Conservation (phyloP, 2,797 vertebrate species). For the Thripadectes ignobilis region DNA sequence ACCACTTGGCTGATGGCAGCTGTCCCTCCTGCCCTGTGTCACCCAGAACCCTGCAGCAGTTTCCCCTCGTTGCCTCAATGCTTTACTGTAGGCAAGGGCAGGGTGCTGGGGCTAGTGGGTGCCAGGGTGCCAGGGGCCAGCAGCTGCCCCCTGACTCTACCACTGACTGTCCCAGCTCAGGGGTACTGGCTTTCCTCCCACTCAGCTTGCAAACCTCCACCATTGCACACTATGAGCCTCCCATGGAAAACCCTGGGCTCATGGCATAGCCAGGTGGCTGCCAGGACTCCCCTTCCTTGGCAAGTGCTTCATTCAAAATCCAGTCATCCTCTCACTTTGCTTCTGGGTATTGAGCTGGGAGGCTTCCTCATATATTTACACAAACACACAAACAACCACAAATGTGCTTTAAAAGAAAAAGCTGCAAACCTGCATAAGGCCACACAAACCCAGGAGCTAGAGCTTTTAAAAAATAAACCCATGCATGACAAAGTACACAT, state of each 20-base stretch:
- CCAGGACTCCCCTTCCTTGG: background rate
- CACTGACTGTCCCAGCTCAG: background rate
- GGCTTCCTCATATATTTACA: background rate
- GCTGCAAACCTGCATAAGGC: background rate
- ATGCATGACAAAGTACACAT: background rate
- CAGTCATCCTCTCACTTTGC: background rate
- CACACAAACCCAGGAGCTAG: background rate
- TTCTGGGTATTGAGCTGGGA: background rate
- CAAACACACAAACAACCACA: background rate
- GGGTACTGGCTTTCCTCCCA: background rate
- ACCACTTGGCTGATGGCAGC: background rate
- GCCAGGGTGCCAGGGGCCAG: background rate
- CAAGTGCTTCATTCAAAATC: background rate
- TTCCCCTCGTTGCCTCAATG: fast-evolving
- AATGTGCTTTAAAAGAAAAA: background rate
- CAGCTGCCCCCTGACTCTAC: background rate
- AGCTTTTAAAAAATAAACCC: background rate
- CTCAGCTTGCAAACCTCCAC: background rate
- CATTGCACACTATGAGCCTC: background rate
- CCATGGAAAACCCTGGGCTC: fast-evolving
- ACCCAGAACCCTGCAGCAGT: background rate
- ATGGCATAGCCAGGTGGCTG: background rate
- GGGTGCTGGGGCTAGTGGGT: background rate
- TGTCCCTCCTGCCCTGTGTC: fast-evolving
- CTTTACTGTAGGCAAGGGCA: background rate